Percentiles rank a stretch among this genome's conserved stretches.
phyloP scores from a whole-genome alignment of 2,888 invertebrate genomes.

The Melanostoma scalare region DNA sequence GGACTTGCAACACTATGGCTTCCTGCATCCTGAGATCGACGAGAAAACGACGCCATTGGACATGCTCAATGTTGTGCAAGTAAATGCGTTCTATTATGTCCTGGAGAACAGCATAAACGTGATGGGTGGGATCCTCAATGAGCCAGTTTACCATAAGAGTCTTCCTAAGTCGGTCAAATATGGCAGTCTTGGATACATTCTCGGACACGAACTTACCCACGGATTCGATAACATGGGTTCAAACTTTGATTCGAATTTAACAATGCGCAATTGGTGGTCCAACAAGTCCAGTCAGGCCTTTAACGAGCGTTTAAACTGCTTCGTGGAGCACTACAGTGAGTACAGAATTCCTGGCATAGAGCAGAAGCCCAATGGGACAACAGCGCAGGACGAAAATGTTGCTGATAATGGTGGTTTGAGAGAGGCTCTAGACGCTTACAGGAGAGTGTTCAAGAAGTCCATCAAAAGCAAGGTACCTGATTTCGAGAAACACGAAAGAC shows the following conservation, averaged over 20 bases:
- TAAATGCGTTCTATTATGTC: constrained; percentile 79
- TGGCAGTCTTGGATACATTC: constrained; percentile 78
- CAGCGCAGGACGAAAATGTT: constrained; percentile 79
- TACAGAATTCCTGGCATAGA: constrained; percentile 79
- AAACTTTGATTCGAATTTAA: constrained; percentile 75
- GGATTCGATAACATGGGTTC: constrained; percentile 78
- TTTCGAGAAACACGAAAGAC: constrained; percentile 74
- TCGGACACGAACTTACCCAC: constrained; percentile 80
- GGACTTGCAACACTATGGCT: constrained; percentile 75
- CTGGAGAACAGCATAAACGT: constrained; percentile 79
- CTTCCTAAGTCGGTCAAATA: constrained; percentile 79
- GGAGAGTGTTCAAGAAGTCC: constrained; percentile 75
- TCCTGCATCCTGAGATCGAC: constrained; percentile 71
- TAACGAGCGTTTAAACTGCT: constrained; percentile 77
- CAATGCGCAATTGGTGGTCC: constrained; percentile 77
- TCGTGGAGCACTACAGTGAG: constrained; percentile 76
- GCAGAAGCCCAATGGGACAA: constrained; percentile 77
- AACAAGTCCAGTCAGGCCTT: constrained; percentile 76
- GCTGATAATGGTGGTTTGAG: constrained; percentile 79
- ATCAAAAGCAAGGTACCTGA: constrained; percentile 32
- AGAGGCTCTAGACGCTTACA: constrained; percentile 77
- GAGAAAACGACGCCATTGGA: constrained; percentile 75
- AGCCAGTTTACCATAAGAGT: constrained; percentile 77
- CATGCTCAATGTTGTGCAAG: constrained; percentile 76
- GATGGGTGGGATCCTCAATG: constrained; percentile 78